A percentile compares a stretch with the other conserved stretches of the same genome.
Evolutionary conservation across 2,113 vertebrate genomes (phyloP).

Genomic region (Andinoacara biseriatus): DNA sequence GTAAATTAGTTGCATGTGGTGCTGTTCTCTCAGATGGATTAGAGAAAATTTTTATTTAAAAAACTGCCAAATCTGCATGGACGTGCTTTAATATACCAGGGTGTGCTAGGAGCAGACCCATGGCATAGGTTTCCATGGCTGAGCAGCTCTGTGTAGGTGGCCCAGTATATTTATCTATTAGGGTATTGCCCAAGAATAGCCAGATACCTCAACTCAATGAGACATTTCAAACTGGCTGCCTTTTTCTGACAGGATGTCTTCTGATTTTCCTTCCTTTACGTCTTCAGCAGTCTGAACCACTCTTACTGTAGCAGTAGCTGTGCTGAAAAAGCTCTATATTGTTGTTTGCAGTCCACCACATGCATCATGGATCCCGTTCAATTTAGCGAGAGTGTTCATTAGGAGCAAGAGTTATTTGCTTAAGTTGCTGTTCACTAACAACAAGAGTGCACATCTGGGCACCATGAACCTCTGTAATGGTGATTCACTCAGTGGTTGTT

Average conservation of each 20-base stretch:
- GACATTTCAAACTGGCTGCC: background rate
- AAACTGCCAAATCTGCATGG: background rate
- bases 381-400: background rate
- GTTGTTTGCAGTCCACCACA: background rate
- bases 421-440: background rate
- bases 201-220: background rate
- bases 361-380: background rate
- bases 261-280: background rate
- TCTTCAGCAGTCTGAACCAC: background rate
- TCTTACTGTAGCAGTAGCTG: background rate
- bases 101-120: background rate
- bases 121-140: background rate
- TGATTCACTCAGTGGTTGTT: background rate
- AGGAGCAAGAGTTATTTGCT: background rate
- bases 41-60: background rate
- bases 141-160: background rate
- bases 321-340: background rate
- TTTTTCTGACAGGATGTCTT: background rate
- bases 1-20: background rate
- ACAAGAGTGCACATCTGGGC: background rate
- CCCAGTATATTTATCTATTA: background rate
- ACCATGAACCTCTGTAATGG: background rate
- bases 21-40: background rate
- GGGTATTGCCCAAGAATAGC: background rate
- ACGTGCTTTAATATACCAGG: background rate